A percentile compares a stretch with the other conserved stretches of the same genome.
Conservation (phyloP, 64 coral and sea anemone genomes). For the Anthopleura sola region DNA sequence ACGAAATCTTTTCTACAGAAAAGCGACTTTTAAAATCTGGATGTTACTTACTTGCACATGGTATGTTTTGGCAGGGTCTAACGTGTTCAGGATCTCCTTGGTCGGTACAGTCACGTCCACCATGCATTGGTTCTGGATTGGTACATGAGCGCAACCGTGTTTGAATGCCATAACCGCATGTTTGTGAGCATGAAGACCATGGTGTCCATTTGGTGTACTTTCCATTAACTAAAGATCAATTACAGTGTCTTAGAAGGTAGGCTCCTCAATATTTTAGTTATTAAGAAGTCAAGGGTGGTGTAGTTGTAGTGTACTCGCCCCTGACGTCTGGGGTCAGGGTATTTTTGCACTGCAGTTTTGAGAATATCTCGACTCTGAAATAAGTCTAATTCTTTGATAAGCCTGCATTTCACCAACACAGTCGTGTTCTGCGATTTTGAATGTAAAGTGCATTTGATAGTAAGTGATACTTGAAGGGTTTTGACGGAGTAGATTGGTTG, state of each 20-base stretch:
- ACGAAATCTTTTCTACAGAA: no score
- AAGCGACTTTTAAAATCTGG: no score
- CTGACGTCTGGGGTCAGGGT: no score
- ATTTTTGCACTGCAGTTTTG: no score
- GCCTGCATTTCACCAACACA: no score
- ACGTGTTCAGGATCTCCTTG: slow-evolving; percentile 81
- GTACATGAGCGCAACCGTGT: slow-evolving; percentile 75
- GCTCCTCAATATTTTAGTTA: neutral
- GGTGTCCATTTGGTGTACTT: slow-evolving; percentile 78
- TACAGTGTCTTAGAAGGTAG: neutral
- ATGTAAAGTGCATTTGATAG: neutral
- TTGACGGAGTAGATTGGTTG: no score
- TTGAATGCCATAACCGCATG: slow-evolving; percentile 82
- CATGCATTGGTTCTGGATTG: slow-evolving; percentile 78
- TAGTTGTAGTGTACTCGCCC: no score
- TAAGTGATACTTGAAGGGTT: neutral
- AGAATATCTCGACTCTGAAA: no score
- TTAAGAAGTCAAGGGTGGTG: no score
- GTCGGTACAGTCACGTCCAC: slow-evolving; percentile 86
- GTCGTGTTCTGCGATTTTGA: neutral
- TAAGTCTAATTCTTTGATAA: no score
- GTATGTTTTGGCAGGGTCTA: slow-evolving; percentile 78
- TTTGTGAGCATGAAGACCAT: slow-evolving; percentile 75
- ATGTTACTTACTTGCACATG: slow-evolving; percentile 77
- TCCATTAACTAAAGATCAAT: slow-evolving; percentile 59